These are phyloP conservation scores for Suillia variegata DNA, from an alignment of 2,888 invertebrate genomes.

Conservation along the genomic window DNA sequence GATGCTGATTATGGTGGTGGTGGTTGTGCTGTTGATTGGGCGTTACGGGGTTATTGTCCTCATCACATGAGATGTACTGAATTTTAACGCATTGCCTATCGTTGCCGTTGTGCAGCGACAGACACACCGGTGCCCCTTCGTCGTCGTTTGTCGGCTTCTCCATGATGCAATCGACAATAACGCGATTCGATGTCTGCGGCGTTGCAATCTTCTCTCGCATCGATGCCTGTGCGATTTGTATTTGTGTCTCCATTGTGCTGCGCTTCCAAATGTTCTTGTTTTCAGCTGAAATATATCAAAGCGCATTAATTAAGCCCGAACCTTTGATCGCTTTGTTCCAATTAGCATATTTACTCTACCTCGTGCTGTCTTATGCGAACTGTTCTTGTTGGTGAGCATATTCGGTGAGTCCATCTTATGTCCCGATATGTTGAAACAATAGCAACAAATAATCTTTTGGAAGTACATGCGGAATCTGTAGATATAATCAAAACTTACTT, in stretches of 20 bases:
- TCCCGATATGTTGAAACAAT: slow-evolving; percentile 57
- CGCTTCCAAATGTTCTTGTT: slow-evolving; percentile 53
- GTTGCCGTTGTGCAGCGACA: slow-evolving; percentile 42
- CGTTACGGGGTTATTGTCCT: slow-evolving; percentile 53
- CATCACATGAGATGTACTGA: slow-evolving; percentile 54
- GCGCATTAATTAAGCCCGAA: no score
- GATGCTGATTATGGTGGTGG: no score
- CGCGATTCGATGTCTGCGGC: slow-evolving; percentile 20
- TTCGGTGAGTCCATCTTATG: slow-evolving; percentile 45
- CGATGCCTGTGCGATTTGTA: slow-evolving; percentile 43
- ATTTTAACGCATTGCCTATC: slow-evolving; percentile 45
- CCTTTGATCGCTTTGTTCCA: no score
- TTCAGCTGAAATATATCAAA: slow-evolving; percentile 36
- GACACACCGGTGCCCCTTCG: slow-evolving; percentile 41
- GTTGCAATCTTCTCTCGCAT: slow-evolving; percentile 28
- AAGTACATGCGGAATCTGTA: slow-evolving; percentile 73
- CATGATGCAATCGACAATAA: slow-evolving; percentile 39
- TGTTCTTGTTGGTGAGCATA: slow-evolving; percentile 39
- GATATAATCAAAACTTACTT: neutral
- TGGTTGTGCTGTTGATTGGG: no score
- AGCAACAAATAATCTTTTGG: slow-evolving; percentile 71
- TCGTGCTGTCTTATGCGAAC: slow-evolving; percentile 39
- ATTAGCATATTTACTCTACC: slow-evolving; percentile 38
- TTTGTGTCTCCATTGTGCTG: slow-evolving; percentile 59
- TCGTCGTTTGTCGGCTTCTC: slow-evolving; percentile 34